phyloP scores from a whole-genome alignment of 2,888 invertebrate genomes.

The Caenorhabditis japonica region DNA sequence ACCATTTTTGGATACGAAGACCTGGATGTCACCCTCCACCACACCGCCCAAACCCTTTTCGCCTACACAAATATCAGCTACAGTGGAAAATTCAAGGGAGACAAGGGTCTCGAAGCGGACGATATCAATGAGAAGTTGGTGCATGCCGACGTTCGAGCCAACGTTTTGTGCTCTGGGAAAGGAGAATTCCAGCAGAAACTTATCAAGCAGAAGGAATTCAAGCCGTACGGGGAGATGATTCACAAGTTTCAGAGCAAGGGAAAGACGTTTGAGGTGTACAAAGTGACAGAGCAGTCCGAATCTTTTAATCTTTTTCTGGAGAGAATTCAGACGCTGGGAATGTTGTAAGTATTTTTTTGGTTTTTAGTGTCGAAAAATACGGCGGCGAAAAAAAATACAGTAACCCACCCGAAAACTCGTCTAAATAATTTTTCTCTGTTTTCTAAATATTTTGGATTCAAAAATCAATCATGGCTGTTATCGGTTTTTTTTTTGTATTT shows the following conservation, averaged over 20 bases:
- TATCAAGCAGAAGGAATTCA: slow-evolving; percentile 80
- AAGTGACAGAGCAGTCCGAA: slow-evolving; percentile 79
- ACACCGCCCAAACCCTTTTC: slow-evolving; percentile 86
- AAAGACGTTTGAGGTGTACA: slow-evolving; percentile 58
- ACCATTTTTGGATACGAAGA: slow-evolving; percentile 93
- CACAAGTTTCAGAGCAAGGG: slow-evolving; percentile 76
- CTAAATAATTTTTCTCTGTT: too few species aligned
- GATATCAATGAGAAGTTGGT: slow-evolving; percentile 62
- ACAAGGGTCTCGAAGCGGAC: slow-evolving; percentile 60
- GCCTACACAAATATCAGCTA: slow-evolving; percentile 87
- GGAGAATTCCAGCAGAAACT: slow-evolving; percentile 48
- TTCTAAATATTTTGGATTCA: too few species aligned
- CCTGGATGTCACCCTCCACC: slow-evolving; percentile 85
- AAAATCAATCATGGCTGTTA: too few species aligned
- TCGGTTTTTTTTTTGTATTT: too few species aligned
- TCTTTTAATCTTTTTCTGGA: slow-evolving; percentile 87
- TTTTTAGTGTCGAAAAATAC: too few species aligned
- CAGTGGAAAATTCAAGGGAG: slow-evolving; percentile 82
- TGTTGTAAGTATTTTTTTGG: slow-evolving; percentile 78
- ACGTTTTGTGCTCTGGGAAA: slow-evolving; percentile 50
- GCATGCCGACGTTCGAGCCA: slow-evolving; percentile 62
- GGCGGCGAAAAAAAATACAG: too few species aligned
- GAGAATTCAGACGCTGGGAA: slow-evolving; percentile 89
- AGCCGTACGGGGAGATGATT: slow-evolving; percentile 84
- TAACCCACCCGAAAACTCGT: too few species aligned